A percentile compares a stretch with the other conserved stretches of the same genome.
phyloP scores from a whole-genome alignment of 2,113 vertebrate species.

The Geococcyx californianus region DNA sequence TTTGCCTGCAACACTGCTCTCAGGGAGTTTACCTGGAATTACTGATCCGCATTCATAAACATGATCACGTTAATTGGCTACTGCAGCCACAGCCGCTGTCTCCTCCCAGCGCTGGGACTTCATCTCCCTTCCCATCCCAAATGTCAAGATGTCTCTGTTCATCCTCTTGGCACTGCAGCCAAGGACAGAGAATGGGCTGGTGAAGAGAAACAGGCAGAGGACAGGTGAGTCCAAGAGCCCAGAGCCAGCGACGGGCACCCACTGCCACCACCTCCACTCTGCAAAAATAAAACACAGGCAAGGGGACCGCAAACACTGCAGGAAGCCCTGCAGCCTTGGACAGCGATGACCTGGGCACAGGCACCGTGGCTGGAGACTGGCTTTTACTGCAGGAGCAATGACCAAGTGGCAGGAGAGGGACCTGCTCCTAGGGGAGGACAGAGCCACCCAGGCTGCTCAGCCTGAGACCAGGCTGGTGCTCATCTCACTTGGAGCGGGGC shows the following conservation, averaged over 20 bases:
- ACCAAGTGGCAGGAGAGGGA: neutral
- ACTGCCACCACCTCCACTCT: neutral
- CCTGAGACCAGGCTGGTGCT: neutral
- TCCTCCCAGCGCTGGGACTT: slow-evolving; percentile 38
- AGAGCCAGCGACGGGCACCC: neutral
- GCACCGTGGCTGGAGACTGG: neutral
- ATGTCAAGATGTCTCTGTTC: slow-evolving; percentile 6
- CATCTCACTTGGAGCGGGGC: neutral
- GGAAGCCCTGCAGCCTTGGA: neutral
- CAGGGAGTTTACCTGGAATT: slow-evolving; percentile 66
- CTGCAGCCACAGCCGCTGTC: neutral
- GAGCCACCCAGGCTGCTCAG: neutral
- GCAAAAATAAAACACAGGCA: neutral
- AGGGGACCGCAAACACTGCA: neutral
- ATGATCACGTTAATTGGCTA: slow-evolving; percentile 65
- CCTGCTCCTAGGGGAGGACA: neutral
- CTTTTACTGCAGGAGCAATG: neutral
- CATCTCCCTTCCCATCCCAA: slow-evolving; percentile 30
- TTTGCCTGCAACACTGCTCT: neutral
- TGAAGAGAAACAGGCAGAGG: neutral
- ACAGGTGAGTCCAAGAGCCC: rapidly evolving
- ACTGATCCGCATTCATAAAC: slow-evolving; percentile 69
- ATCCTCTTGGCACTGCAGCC: rapidly evolving
- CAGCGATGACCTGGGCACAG: neutral
- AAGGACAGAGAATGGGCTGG: neutral